Evolutionary conservation across 2,797 vertebrate genomes (phyloP).

Genomic region (Sandelia bainsii): DNA sequence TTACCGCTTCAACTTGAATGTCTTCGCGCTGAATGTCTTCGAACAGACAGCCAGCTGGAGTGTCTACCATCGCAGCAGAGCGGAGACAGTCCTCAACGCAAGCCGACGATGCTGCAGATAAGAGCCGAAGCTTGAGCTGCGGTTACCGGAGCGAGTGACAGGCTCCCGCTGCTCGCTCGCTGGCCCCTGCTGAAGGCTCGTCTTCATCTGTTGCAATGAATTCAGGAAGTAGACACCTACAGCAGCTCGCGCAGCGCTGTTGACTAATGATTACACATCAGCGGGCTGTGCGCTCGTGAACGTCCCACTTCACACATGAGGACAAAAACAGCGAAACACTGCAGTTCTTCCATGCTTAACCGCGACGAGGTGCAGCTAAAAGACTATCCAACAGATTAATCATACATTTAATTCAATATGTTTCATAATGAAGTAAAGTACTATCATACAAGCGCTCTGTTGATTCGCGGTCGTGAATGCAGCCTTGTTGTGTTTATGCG

Average conservation of each 20-base stretch:
- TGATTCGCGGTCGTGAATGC: conserved; percentile 42
- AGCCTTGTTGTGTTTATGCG: conserved; percentile 34
- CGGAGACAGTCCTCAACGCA: conserved; percentile 8
- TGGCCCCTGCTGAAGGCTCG: conserved; percentile 10
- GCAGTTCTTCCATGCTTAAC: neutral
- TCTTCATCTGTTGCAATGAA: conserved; percentile 52
- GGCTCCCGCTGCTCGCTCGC: neutral
- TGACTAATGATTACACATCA: neutral
- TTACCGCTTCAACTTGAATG: conserved; percentile 94
- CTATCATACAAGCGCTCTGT: rapidly evolving
- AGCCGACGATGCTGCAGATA: neutral
- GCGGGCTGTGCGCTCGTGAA: conserved; percentile 22
- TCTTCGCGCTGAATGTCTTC: conserved; percentile 95
- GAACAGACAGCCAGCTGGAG: conserved; percentile 89
- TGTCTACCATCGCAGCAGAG: conserved; percentile 88
- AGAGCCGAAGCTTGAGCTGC: neutral
- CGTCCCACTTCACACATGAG: neutral
- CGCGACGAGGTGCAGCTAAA: too few species aligned
- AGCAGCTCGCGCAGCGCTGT: conserved; percentile 7
- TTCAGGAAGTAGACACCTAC: conserved; percentile 62
- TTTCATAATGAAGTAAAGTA: neutral
- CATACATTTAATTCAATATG: neutral
- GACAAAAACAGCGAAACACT: too few species aligned
- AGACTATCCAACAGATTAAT: too few species aligned
- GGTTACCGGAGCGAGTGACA: neutral